These are phyloP conservation scores for Aphelenchoides fujianensis DNA, from an alignment of 1,140 invertebrate genomes.

Conservation along the genomic window DNA sequence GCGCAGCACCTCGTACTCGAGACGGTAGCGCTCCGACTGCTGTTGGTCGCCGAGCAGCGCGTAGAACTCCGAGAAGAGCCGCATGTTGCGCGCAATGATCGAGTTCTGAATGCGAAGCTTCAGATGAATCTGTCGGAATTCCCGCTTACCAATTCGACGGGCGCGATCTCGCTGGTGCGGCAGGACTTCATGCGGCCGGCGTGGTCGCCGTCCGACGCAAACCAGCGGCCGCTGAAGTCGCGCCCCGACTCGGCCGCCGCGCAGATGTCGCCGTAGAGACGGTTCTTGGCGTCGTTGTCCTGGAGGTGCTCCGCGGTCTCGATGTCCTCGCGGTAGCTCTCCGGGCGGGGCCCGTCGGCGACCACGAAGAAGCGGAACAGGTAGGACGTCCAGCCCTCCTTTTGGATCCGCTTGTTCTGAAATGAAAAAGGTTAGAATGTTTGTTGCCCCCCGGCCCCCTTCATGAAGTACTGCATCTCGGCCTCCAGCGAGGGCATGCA, in stretches of 20 bases:
- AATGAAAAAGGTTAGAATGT: no score
- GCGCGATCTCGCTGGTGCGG: slow-evolving; percentile 68
- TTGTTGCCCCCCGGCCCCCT: no score
- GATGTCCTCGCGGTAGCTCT: slow-evolving; percentile 73
- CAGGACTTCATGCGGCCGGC: slow-evolving; percentile 44
- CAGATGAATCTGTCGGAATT: no score
- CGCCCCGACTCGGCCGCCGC: slow-evolving; percentile 86
- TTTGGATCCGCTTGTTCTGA: slow-evolving; percentile 53
- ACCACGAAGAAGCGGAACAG: slow-evolving; percentile 67
- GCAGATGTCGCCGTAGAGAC: slow-evolving; percentile 78
- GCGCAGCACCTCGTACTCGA: slow-evolving; percentile 33
- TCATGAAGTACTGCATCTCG: slow-evolving; percentile 72
- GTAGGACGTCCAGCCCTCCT: slow-evolving; percentile 66
- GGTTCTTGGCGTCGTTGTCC: slow-evolving; percentile 63
- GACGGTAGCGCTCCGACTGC: slow-evolving; percentile 19
- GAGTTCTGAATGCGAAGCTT: no score
- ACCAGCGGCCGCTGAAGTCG: slow-evolving; percentile 90
- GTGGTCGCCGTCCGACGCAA: slow-evolving; percentile 66
- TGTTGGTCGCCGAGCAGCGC: slow-evolving; percentile 37
- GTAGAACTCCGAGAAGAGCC: slow-evolving; percentile 39
- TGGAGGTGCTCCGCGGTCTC: slow-evolving; percentile 47
- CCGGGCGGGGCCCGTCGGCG: slow-evolving; percentile 72
- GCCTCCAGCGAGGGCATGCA: slow-evolving; percentile 74
- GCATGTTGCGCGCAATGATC: slow-evolving; percentile 72
- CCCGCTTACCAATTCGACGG: slow-evolving; percentile 80